Conservation (phyloP, 1,140 invertebrate genomes). For the Akabosia matsudoensis region DNA sequence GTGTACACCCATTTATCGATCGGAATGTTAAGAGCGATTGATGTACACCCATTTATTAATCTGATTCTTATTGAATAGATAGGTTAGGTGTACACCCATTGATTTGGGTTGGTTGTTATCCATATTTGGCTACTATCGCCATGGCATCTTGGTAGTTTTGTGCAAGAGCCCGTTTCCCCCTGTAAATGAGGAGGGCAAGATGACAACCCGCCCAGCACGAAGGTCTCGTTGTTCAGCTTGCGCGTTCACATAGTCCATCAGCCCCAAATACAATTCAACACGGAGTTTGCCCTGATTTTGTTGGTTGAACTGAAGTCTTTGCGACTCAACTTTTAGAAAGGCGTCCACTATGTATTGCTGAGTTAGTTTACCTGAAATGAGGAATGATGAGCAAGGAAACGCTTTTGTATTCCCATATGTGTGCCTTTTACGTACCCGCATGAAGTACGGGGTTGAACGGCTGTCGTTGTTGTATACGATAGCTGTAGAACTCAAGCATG, state of each 20-base stretch:
- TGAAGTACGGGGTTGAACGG: not conserved
- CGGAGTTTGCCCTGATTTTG: conserved; percentile 25
- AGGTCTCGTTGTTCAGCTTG: conserved; percentile 51
- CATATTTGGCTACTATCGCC: conserved; percentile 50
- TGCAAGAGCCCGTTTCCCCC: conserved; percentile 49
- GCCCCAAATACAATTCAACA: conserved; percentile 11
- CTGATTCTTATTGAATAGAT: too few species aligned
- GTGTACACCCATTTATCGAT: too few species aligned
- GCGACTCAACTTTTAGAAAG: conserved; percentile 48
- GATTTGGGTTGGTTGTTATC: conserved; percentile 53
- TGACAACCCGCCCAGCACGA: conserved; percentile 29
- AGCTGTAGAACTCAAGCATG: not conserved
- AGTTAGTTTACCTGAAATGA: conserved; percentile 37
- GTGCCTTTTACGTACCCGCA: too few species aligned
- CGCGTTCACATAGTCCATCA: conserved; percentile 31
- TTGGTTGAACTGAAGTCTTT: conserved; percentile 44
- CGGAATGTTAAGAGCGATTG: too few species aligned
- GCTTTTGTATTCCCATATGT: too few species aligned
- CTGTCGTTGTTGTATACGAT: not conserved
- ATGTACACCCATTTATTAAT: too few species aligned
- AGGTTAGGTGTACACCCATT: too few species aligned
- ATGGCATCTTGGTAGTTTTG: conserved; percentile 53
- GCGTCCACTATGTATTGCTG: conserved; percentile 50
- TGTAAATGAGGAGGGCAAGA: conserved; percentile 41
- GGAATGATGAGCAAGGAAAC: too few species aligned